phyloP scores from a whole-genome alignment of 2,113 vertebrate species.

The Tupaia chinensis region DNA sequence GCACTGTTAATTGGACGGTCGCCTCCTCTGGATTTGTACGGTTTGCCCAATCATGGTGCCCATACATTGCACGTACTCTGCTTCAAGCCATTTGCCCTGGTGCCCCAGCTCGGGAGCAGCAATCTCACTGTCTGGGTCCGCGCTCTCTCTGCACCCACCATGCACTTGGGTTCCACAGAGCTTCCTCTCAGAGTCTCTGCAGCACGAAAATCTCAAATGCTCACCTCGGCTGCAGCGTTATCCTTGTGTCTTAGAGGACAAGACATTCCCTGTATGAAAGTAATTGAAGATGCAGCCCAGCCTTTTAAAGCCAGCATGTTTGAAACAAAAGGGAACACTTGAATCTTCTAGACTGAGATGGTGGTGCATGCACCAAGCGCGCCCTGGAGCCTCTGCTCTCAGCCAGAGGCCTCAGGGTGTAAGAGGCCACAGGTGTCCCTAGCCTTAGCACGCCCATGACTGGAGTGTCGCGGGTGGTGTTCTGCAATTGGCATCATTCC shows the following conservation, averaged over 20 bases:
- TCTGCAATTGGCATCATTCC: background rate
- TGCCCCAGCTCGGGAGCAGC: background rate
- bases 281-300: background rate
- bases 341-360: background rate
- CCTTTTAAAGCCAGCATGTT: background rate
- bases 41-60: background rate
- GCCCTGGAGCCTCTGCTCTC: background rate
- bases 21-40: no score
- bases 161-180: background rate
- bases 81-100: background rate
- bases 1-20: background rate
- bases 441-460: background rate
- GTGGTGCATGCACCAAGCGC: background rate
- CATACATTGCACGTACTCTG: no score
- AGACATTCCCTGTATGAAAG: background rate
- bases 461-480: background rate
- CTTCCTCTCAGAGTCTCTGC: background rate
- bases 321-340: background rate
- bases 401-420: background rate
- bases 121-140: fast-evolving
- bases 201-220: background rate
- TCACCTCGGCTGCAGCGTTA: fast-evolving
- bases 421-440: background rate
- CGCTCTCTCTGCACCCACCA: fast-evolving
- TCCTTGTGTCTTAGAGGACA: background rate